Percentiles rank a stretch among this genome's conserved stretches.
phyloP scores from a whole-genome alignment of 2,888 invertebrate genomes.

The Andrena fulva region DNA sequence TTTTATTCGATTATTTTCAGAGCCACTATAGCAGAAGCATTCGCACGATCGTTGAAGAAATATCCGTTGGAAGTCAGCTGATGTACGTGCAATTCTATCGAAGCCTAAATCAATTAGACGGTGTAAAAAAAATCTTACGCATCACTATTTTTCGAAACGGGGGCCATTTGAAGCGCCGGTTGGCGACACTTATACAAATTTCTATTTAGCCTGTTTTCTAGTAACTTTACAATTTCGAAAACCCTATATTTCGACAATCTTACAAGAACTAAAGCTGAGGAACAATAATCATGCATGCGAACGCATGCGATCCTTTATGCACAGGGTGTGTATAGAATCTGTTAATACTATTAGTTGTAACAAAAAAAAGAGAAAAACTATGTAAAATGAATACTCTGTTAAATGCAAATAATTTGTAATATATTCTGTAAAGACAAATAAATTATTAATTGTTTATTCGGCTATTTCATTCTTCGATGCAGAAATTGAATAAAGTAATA shows the following conservation, averaged over 20 bases:
- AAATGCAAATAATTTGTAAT: slow-evolving; percentile 20
- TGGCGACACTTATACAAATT: background rate
- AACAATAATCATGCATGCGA: background rate
- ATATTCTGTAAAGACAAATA: slow-evolving; percentile 46
- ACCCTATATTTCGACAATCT: background rate
- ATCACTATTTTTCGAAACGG: background rate
- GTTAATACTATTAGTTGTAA: slow-evolving; percentile 1
- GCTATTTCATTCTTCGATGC: background rate
- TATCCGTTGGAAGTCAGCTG: slow-evolving; percentile 74
- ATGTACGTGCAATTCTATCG: slow-evolving; percentile 24
- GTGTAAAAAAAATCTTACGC: background rate
- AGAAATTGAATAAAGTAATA: background rate
- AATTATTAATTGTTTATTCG: slow-evolving; percentile 4
- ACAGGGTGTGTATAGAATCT: slow-evolving; percentile 16
- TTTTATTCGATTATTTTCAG: slow-evolving; percentile 85
- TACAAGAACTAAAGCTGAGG: background rate
- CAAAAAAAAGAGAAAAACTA: background rate
- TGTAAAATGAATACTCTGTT: slow-evolving; percentile 15
- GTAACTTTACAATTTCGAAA: slow-evolving; percentile 17
- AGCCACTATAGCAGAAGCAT: slow-evolving; percentile 91
- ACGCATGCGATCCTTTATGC: background rate
- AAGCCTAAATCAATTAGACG: background rate
- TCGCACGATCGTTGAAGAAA: slow-evolving; percentile 88
- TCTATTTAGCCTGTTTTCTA: slow-evolving; percentile 10
- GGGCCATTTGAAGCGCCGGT: background rate